Base-by-base conservation (phyloP, 2,888 invertebrate genomes). In the Tholera decimalis region DNA sequence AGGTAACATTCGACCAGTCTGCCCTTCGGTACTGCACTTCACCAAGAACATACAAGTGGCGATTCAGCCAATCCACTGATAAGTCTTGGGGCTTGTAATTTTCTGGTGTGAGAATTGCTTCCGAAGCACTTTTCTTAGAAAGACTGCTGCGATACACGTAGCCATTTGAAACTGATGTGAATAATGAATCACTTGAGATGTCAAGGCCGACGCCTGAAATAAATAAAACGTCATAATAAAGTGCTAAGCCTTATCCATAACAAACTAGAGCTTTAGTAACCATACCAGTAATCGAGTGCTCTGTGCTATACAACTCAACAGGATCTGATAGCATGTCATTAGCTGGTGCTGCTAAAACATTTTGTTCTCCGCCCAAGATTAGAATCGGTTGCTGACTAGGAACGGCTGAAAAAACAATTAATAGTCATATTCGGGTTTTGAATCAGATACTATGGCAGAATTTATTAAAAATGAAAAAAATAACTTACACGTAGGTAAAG, bases 1-100 rank as follows among this genome's bases (percentile, higher is more conserved):
- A 71, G 13, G 88, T 90, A 37, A 84, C 79, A 54, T 88, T 91
- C 0, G 84, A 84, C 70, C 88, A 88, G 37, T 88, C 88, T 60
- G 90, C 90, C 70, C 88, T 90, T 2, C 87, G 88, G 79, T 97
- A 96, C 44, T 96, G 95, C 8, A 97, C 96, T 90, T 98, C 97
- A 0, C 97, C 98, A 33, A 98, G 96, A 59, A 99, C 96, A 84
- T 98, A 99, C 2, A 99, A 94, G 64, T 98, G 97, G 68, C 97
- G 96, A 85, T 98, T 98, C 37, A 99, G 93, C 99, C 99, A 99
- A 90, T 99, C 99, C 0, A 98, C 96, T 1, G 98, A 97, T 9
- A 98, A 86, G 75, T 97, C 97, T 53, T 97, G 88, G 0, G 98
- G 98, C 65, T 96, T 96, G 85, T 97, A 97, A 53, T 96, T 96